phyloP scores from a whole-genome alignment of 2,797 vertebrate genomes.

The Coreius guichenoti region DNA sequence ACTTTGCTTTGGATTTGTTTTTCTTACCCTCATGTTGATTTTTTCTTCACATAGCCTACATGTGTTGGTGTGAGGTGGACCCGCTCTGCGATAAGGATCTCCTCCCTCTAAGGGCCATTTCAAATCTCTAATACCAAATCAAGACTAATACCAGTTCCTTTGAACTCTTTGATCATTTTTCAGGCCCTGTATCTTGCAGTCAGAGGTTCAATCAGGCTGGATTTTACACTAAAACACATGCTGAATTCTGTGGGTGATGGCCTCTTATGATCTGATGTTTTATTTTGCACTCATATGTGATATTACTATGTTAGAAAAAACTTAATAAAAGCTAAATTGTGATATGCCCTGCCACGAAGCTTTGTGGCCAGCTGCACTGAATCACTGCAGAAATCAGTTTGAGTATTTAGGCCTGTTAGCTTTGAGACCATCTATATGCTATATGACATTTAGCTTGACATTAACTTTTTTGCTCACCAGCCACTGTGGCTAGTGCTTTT shows the following conservation, averaged over 20 bases:
- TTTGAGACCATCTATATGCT: background rate
- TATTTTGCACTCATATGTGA: background rate
- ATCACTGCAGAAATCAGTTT: background rate
- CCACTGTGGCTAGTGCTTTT: no score
- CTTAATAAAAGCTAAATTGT: background rate
- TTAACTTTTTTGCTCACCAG: no score
- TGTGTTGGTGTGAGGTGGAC: background rate
- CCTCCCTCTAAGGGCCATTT: constrained; percentile 26
- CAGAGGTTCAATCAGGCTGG: background rate
- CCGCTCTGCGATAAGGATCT: constrained; percentile 40
- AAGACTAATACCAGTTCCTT: constrained; percentile 15
- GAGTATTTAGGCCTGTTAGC: background rate
- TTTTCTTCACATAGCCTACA: background rate
- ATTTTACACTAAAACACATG: constrained; percentile 7
- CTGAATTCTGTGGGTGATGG: constrained; percentile 5
- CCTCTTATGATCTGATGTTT: background rate
- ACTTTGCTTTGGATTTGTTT: background rate
- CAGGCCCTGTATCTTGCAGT: background rate
- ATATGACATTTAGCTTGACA: background rate
- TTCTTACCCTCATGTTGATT: constrained; percentile 5
- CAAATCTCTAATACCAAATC: constrained; percentile 27
- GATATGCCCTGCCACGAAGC: background rate
- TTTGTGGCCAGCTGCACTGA: background rate
- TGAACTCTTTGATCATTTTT: background rate
- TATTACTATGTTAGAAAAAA: background rate